These are phyloP conservation scores for Oplegnathus fasciatus DNA, from an alignment of 2,113 vertebrate genomes.

Conservation along the genomic window DNA sequence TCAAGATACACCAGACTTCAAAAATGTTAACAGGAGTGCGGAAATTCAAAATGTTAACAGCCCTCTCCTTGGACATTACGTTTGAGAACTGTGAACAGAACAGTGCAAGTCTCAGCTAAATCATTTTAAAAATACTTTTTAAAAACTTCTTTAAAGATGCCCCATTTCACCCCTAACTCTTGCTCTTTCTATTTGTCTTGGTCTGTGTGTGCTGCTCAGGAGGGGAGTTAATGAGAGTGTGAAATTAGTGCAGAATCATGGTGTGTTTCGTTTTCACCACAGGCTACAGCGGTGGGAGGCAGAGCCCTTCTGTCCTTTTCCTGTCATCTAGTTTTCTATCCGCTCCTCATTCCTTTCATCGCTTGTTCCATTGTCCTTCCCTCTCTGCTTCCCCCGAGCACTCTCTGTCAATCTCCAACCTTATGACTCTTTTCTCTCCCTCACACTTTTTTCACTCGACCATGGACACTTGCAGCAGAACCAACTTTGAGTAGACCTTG, in stretches of 20 bases:
- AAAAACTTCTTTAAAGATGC: conserved; percentile 26
- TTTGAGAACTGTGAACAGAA: neutral
- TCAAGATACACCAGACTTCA: neutral
- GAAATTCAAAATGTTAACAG: neutral
- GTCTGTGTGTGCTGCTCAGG: conserved; percentile 36
- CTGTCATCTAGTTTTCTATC: conserved; percentile 50
- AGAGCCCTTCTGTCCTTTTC: conserved; percentile 62
- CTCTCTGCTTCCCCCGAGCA: conserved; percentile 42
- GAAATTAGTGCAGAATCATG: conserved; percentile 69
- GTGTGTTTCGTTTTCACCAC: conserved; percentile 61
- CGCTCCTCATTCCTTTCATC: conserved; percentile 52
- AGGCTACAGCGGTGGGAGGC: conserved; percentile 59
- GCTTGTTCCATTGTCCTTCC: conserved; percentile 63
- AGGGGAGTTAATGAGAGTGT: conserved; percentile 59
- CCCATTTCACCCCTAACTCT: conserved; percentile 45
- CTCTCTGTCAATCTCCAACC: conserved; percentile 57
- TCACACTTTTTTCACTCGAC: neutral
- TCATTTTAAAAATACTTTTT: neutral
- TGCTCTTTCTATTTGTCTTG: conserved; percentile 33
- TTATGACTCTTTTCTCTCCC: conserved; percentile 33
- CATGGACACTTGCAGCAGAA: conserved; percentile 14
- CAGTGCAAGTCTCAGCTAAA: neutral
- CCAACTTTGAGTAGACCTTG: neutral
- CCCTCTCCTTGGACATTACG: neutral
- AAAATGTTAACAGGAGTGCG: neutral